Conservation (phyloP, 2,797 vertebrate genomes). For the Scleropages formosus region DNA sequence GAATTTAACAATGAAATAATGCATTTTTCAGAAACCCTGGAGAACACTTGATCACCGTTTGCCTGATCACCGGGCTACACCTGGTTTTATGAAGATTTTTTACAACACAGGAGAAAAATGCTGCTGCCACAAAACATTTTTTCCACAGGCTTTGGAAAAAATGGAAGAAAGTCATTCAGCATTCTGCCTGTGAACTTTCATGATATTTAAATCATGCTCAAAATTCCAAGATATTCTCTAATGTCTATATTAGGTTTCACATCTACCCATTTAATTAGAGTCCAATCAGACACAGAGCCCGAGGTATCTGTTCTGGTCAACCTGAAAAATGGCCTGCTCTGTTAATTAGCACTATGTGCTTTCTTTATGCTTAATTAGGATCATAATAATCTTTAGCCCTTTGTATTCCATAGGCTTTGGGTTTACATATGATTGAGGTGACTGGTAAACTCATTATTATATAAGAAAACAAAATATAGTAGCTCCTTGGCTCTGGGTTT, state of each 20-base stretch:
- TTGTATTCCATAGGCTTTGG: background rate
- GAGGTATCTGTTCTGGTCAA: background rate
- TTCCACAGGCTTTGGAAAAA: background rate
- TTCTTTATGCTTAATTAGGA: background rate
- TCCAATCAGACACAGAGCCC: background rate
- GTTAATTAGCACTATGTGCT: background rate
- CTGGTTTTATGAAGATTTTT: background rate
- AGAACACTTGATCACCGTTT: background rate
- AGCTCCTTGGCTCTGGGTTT: too few species aligned
- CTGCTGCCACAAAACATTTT: background rate
- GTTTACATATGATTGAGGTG: background rate
- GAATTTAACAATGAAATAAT: conserved; percentile 9
- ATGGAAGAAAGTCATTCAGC: background rate
- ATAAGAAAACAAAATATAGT: background rate
- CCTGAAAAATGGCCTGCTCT: background rate
- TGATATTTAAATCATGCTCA: background rate
- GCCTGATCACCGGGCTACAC: background rate
- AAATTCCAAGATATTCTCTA: background rate
- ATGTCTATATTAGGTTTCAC: background rate
- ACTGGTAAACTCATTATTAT: conserved; percentile 1
- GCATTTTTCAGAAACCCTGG: background rate
- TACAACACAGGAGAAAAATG: background rate
- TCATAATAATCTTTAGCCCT: background rate
- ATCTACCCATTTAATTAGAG: background rate
- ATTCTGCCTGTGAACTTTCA: background rate